Evolutionary conservation across 2,797 vertebrate species (phyloP).

Genomic region (Sebastes glaucus): DNA sequence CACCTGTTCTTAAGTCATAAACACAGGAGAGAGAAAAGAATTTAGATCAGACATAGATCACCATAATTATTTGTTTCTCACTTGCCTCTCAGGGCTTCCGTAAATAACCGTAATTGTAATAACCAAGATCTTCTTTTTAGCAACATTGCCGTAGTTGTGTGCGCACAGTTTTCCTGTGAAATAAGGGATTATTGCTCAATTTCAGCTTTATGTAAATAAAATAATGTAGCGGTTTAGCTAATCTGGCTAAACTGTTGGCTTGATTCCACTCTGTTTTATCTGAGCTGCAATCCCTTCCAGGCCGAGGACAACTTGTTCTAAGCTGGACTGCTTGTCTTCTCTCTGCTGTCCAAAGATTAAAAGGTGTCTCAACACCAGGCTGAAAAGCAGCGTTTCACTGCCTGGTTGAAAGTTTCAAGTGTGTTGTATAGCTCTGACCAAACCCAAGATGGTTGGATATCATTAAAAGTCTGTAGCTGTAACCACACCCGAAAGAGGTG

Average conservation of each 20-base stretch:
- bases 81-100: not conserved
- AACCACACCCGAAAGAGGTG: not conserved
- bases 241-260: too few relatives aligned
- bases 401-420: not conserved
- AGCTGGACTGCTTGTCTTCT: too few relatives aligned
- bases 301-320: too few relatives aligned
- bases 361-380: not conserved
- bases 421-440: not conserved
- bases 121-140: not conserved
- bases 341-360: too few relatives aligned
- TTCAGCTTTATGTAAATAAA: not conserved
- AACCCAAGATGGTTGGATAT: not conserved
- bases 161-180: not conserved
- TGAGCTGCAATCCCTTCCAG: not conserved
- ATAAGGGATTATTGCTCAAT: not conserved
- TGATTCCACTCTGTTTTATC: not conserved
- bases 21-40: not conserved
- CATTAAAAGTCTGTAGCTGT: not conserved
- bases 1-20: not conserved
- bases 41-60: not conserved
- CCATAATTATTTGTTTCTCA: not conserved
- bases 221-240: too few relatives aligned
- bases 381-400: not conserved
- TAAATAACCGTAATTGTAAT: not conserved
- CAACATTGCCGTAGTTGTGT: not conserved